Evolutionary conservation across 2,888 invertebrate genomes (phyloP).

Genomic region (Oscheius sp.): DNA sequence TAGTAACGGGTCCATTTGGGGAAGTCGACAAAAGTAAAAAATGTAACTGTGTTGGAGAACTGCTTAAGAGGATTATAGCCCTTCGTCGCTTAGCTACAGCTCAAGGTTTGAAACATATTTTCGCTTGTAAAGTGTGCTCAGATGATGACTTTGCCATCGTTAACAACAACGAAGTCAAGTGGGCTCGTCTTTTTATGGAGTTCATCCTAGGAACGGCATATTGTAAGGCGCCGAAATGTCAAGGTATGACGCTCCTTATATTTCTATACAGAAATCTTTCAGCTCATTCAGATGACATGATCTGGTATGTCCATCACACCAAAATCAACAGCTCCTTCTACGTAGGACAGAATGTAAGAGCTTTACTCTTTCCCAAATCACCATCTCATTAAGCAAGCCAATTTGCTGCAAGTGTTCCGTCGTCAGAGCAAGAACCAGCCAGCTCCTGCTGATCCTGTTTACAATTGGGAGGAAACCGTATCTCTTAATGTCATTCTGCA

Average conservation of each 20-base stretch:
- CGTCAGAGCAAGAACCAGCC: conserved; percentile 96
- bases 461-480: conserved; percentile 99
- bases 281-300: conserved; percentile 72
- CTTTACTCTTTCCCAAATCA: neutral
- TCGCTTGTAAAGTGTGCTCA: neutral
- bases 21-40: conserved; percentile 17
- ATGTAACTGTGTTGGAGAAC: conserved; percentile 56
- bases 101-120: conserved; percentile 35
- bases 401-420: conserved; percentile 89
- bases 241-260: conserved; percentile 36
- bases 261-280: conserved; percentile 23
- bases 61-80: conserved; percentile 50
- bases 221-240: conserved; percentile 53
- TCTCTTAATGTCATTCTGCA: conserved; percentile 96
- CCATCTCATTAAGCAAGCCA: conserved; percentile 41
- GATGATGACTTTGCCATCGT: conserved; percentile 57
- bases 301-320: conserved; percentile 72
- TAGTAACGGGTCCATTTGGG: neutral
- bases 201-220: conserved; percentile 60
- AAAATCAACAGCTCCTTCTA: conserved; percentile 37
- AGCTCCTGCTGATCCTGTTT: conserved; percentile 88
- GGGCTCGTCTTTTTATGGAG: conserved; percentile 68
- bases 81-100: conserved; percentile 44
- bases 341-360: conserved; percentile 25
- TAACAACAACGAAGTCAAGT: conserved; percentile 59